phyloP scores from a whole-genome alignment of 2,113 vertebrate genomes.

The Cheirogaleus medius region DNA sequence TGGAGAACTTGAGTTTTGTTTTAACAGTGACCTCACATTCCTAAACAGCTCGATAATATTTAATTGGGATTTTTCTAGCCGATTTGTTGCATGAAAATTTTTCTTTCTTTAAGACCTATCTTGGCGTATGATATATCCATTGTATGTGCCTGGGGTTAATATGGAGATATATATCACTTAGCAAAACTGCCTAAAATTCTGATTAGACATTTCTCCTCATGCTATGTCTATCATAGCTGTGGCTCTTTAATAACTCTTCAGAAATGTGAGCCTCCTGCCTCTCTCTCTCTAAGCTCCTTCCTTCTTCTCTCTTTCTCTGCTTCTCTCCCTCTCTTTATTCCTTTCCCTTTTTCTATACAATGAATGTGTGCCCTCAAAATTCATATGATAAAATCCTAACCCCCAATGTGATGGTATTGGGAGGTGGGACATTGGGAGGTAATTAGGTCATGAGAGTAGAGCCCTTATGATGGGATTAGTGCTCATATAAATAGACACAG shows the following conservation, averaged over 20 bases:
- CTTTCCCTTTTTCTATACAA: background rate
- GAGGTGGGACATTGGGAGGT: background rate
- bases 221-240: background rate
- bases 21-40: background rate
- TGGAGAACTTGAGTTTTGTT: background rate
- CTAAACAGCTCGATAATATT: background rate
- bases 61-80: background rate
- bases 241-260: background rate
- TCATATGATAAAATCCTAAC: background rate
- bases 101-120: background rate
- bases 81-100: background rate
- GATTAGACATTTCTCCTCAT: background rate
- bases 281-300: background rate
- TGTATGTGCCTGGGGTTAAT: background rate
- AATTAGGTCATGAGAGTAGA: background rate
- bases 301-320: background rate
- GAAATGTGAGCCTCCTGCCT: background rate
- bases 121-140: background rate
- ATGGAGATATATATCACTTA: background rate
- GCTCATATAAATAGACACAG: background rate
- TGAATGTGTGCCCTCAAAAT: background rate
- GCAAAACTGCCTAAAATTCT: background rate
- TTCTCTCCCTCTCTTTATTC: background rate
- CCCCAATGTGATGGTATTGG: background rate
- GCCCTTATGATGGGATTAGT: background rate